phyloP scores from a whole-genome alignment of 2,888 invertebrate species.

The Cremastinae sp. region DNA sequence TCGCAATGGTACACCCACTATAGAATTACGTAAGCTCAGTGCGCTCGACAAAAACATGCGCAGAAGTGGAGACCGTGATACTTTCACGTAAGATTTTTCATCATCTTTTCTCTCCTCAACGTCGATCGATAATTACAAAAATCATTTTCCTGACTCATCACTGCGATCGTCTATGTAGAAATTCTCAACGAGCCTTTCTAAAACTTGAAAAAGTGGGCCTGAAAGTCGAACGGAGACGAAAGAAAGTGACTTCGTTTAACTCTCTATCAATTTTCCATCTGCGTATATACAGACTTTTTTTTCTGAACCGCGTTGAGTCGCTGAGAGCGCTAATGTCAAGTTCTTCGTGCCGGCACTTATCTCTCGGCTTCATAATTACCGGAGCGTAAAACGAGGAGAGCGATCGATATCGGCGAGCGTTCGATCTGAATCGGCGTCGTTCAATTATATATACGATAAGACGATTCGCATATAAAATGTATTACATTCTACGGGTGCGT shows the following conservation, averaged over 20 bases:
- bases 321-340: conserved; percentile 9
- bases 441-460: conserved; percentile 50
- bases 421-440: conserved; percentile 42
- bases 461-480: too few relatives aligned
- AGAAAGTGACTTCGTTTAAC: too few relatives aligned
- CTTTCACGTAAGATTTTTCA: conserved; percentile 74
- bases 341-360: neutral
- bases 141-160: too few relatives aligned
- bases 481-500: too few relatives aligned
- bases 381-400: conserved; percentile 2
- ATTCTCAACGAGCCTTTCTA: too few relatives aligned
- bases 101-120: too few relatives aligned
- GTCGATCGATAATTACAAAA: conserved; percentile 8
- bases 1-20: conserved; percentile 45
- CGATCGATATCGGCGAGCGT: neutral
- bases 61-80: conserved; percentile 64
- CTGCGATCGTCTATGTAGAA: neutral
- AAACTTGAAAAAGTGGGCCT: too few relatives aligned
- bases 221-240: too few relatives aligned
- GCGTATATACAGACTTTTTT: too few relatives aligned
- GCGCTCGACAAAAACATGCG: conserved; percentile 56
- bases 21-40: conserved; percentile 50
- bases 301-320: too few relatives aligned
- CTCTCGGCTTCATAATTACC: conserved; percentile 33
- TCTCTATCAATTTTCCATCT: too few relatives aligned